Conservation (phyloP, 2,888 invertebrate genomes). For the Tinea trinotella region DNA sequence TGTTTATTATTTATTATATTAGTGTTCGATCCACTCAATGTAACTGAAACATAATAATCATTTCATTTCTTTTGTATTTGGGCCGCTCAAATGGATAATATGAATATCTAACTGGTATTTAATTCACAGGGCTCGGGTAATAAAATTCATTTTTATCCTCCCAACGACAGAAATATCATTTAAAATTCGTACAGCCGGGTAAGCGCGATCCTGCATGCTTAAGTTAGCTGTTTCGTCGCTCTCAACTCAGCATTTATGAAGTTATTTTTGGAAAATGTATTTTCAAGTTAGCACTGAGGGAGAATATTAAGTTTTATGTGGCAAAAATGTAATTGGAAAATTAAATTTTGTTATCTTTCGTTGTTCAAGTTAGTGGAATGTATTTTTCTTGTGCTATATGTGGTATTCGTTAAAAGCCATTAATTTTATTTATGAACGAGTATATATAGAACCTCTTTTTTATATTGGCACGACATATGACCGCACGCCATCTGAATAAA, state of each 20-base stretch:
- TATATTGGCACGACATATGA: no score
- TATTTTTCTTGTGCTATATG: no score
- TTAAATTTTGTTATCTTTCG: neutral
- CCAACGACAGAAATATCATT: conserved; percentile 12
- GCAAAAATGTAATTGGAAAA: neutral
- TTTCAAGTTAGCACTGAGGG: neutral
- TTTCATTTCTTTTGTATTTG: conserved; percentile 8
- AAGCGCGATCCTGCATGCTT: conserved; percentile 9
- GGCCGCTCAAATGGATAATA: neutral
- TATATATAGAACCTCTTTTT: no score
- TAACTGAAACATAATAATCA: conserved; percentile 1
- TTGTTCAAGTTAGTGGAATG: neutral
- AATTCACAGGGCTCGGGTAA: neutral
- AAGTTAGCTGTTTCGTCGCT: conserved; percentile 10
- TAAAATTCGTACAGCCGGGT: conserved; percentile 8
- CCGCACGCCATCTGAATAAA: no score
- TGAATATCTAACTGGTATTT: conserved; percentile 5
- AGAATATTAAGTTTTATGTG: conserved; percentile 12
- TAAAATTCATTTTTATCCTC: conserved; percentile 13
- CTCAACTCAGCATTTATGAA: conserved; percentile 10
- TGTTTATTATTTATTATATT: no score
- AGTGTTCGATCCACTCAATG: no score
- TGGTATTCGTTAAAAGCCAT: no score
- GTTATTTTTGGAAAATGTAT: conserved; percentile 2
- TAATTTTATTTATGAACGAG: no score